A percentile compares a stretch with the other conserved stretches of the same genome.
These are phyloP conservation scores for Drosophila lacertosa DNA, from an alignment of 1,140 invertebrate genomes.

Conservation along the genomic window DNA sequence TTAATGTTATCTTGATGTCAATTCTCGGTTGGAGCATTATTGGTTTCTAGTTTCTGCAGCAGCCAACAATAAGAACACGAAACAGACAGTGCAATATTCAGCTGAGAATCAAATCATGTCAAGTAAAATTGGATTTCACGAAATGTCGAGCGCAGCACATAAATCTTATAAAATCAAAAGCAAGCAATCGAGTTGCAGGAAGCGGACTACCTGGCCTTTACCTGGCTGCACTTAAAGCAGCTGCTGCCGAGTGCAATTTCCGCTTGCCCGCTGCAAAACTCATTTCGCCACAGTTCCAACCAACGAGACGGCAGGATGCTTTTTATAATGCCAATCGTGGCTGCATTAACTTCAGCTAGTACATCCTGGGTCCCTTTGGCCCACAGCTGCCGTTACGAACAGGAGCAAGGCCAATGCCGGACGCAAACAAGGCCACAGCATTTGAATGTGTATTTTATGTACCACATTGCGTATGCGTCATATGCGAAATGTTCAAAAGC, in stretches of 20 bases:
- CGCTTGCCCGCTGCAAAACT: slow-evolving; percentile 11
- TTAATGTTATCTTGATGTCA: not conserved
- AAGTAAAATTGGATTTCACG: slow-evolving; percentile 12
- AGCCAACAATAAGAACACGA: not conserved
- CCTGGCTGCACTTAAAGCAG: not conserved
- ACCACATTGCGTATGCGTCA: slow-evolving; percentile 19
- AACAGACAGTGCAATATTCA: not conserved
- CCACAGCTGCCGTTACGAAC: not conserved
- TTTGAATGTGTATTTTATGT: slow-evolving; percentile 8
- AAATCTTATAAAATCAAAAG: slow-evolving; percentile 10
- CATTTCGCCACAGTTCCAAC: slow-evolving; percentile 1
- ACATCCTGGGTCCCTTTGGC: not conserved
- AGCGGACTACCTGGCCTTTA: not conserved
- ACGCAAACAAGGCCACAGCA: not conserved
- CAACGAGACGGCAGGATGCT: not conserved
- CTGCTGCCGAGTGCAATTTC: slow-evolving; percentile 18
- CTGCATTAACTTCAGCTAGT: slow-evolving; percentile 7
- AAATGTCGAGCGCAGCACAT: not conserved
- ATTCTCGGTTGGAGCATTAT: not conserved
- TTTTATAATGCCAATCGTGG: slow-evolving; percentile 3
- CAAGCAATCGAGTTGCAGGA: not conserved
- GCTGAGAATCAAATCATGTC: slow-evolving; percentile 16
- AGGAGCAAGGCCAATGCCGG: not conserved
- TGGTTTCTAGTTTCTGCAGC: not conserved
- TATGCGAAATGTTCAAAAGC: slow-evolving; percentile 1